phyloP scores from a whole-genome alignment of 2,113 vertebrate genomes.

The Piprites chloris region DNA sequence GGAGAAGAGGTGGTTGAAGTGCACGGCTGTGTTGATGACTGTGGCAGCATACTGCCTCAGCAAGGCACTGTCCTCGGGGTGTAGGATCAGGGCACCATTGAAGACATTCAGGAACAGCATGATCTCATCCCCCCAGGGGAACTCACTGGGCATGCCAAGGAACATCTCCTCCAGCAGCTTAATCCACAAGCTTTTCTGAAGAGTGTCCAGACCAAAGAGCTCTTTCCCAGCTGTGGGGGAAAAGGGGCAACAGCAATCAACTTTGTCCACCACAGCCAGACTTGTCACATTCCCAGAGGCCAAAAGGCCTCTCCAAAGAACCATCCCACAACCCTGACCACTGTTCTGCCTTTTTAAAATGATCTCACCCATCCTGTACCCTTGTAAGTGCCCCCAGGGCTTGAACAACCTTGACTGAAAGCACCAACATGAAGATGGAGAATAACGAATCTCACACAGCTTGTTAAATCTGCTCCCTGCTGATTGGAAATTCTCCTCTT shows the following conservation, averaged over 20 bases:
- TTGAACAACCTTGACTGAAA: not conserved
- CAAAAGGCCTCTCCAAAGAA: not conserved
- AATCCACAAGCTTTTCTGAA: constrained; percentile 98
- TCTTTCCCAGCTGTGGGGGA: constrained; percentile 84
- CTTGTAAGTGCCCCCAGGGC: not conserved
- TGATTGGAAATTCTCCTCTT: not conserved
- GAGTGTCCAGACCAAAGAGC: constrained; percentile 94
- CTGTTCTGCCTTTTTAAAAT: not conserved
- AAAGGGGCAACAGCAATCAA: not conserved
- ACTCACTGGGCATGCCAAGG: constrained; percentile 98
- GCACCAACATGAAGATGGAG: not conserved
- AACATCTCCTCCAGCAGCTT: constrained; percentile 99
- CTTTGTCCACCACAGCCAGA: not conserved
- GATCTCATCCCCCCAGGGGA: constrained; percentile 98
- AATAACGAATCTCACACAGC: not conserved
- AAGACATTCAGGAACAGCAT: constrained; percentile 98
- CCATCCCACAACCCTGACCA: not conserved
- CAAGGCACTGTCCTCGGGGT: constrained; percentile 94
- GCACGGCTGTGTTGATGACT: constrained; percentile 95
- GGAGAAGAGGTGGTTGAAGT: constrained; percentile 99
- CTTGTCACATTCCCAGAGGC: not conserved
- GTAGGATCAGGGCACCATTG: constrained; percentile 93
- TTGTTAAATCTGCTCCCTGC: not conserved
- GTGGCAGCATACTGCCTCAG: constrained; percentile 94
- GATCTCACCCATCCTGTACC: not conserved